Percentiles rank a stretch among this genome's conserved stretches.
Evolutionary conservation across 1,140 invertebrate genomes (phyloP).

Genomic region (Stegodyphus mimosarum): DNA sequence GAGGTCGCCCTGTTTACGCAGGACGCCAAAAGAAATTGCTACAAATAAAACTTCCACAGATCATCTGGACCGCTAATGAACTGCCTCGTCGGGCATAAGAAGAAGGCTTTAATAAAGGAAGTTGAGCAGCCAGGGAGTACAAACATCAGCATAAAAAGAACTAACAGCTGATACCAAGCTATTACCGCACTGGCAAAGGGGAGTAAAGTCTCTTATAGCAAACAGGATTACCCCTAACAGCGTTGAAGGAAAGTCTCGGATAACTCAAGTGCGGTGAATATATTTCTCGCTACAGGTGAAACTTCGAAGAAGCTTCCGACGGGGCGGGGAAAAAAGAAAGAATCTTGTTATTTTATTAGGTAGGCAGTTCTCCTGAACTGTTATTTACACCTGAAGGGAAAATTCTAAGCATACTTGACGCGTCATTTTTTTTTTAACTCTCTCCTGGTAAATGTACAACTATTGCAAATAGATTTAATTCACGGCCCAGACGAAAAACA

Average conservation of each 20-base stretch:
- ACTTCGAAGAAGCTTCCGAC: background rate
- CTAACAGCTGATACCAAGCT: too few species aligned
- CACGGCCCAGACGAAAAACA: too few species aligned
- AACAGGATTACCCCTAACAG: background rate
- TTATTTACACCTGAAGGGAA: too few species aligned
- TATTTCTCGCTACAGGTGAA: background rate
- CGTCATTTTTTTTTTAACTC: too few species aligned
- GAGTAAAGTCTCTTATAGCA: background rate
- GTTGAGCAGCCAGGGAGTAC: background rate
- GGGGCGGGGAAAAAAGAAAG: too few species aligned
- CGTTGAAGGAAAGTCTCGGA: background rate
- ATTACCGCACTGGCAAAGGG: background rate
- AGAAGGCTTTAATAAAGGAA: background rate
- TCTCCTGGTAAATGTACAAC: too few species aligned
- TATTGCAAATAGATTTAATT: too few species aligned
- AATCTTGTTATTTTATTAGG: too few species aligned
- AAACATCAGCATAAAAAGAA: background rate
- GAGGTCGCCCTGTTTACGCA: background rate
- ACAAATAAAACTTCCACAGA: background rate
- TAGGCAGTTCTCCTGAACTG: too few species aligned
- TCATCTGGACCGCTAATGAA: background rate
- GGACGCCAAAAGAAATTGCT: background rate
- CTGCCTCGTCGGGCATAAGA: slow-evolving; percentile 1
- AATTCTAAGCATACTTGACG: too few species aligned
- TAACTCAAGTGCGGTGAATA: background rate